Evolutionary conservation across 2,888 invertebrate genomes (phyloP), one percentile per base, ranked within the genome.

Genomic region (Teinopalpus imperialis): DNA sequence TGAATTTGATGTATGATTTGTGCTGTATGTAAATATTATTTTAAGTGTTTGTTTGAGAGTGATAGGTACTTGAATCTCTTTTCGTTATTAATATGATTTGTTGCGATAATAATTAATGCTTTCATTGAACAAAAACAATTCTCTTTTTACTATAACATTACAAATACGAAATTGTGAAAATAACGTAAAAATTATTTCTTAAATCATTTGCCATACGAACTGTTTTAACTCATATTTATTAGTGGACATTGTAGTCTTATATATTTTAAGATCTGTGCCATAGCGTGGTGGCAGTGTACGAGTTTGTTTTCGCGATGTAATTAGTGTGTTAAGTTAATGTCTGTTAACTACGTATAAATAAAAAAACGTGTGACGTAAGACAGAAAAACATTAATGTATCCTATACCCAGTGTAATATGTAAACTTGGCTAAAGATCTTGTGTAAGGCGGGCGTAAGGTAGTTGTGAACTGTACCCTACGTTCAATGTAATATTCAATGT

Each of bases 11-110:
- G 82, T 81, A 81, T 83, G 79, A 69, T 78, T 83, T 69, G 80
- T 77, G 74, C 67, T 78, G 75, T 83, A 74, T 88, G 87, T 88
- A 88, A 66, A 88, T 88, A 88, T 86, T 83, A 78, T 85, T 86
- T 86, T 83, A 85, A 81, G 83, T 72, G 76, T 80, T 77, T 74
- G 77, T 74, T 73, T 81, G 82, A 70, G 81, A 79, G 83, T 83
- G 81, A 79, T 83, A 79, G 81, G 79, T 81, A 78, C 72, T 76
- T 80, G 87, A 88, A 88, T 88, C 87, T 88, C 87, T 75, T 74
- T 67, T 66, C 63, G 66, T 73, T 66, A 62, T 72, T 73, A 71
- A 72, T 60, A 67, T 63, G 69, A 70, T 66, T 68, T 56, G 68
- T 62, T 62, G 52, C 45, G 63, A 57, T 63, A 48, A 59, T 52